Conservation (phyloP, 2,797 vertebrate species). For the Manis pentadactyla region DNA sequence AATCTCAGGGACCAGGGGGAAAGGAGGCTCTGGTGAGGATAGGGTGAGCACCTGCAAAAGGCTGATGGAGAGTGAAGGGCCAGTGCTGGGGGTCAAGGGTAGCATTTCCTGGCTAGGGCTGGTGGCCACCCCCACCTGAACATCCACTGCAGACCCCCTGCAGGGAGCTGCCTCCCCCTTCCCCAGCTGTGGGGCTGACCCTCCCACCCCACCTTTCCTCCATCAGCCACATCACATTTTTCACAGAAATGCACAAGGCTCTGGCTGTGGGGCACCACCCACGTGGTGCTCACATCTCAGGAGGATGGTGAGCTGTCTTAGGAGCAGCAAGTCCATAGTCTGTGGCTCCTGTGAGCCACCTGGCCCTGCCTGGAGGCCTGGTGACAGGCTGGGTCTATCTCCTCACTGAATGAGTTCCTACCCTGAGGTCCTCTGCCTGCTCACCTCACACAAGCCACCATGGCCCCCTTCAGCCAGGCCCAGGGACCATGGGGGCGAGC, state of each 20-base stretch:
- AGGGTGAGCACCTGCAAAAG: neutral
- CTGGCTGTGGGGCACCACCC: neutral
- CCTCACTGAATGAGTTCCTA: neutral
- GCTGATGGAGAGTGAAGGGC: neutral
- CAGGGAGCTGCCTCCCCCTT: neutral
- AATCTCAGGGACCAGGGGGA: neutral
- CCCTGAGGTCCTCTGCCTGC: neutral
- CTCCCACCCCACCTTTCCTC: neutral
- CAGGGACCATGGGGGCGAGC: neutral
- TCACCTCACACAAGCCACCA: constrained; percentile 45
- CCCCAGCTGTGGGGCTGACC: neutral
- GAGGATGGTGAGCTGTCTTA: neutral
- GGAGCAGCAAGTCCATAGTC: neutral
- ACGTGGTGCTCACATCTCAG: neutral
- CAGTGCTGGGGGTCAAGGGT: neutral
- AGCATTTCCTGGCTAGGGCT: neutral
- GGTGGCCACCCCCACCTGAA: neutral
- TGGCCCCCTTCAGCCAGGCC: neutral
- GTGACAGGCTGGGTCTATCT: neutral
- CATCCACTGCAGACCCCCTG: neutral
- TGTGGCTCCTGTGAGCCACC: neutral
- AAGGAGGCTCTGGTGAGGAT: neutral
- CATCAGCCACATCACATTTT: neutral
- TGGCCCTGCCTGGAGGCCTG: neutral
- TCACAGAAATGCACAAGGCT: neutral